These are phyloP conservation scores for Trachelus troglodyta DNA, from an alignment of 2,888 invertebrate species.

Conservation along the genomic window DNA sequence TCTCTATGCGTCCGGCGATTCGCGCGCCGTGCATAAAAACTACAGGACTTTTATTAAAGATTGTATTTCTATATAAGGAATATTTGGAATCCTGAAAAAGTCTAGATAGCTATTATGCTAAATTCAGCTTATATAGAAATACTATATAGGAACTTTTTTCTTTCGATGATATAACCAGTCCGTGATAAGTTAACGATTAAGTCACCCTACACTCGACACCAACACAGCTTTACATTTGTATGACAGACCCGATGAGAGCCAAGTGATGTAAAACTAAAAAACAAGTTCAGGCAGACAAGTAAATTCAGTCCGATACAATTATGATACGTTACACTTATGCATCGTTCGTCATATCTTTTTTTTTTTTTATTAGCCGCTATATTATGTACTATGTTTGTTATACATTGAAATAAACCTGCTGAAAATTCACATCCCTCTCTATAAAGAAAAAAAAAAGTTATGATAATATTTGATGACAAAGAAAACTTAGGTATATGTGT, in stretches of 20 bases:
- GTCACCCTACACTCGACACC: background rate
- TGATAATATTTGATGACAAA: constrained; percentile 43
- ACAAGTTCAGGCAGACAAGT: background rate
- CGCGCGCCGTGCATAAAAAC: constrained; percentile 39
- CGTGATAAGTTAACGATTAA: background rate
- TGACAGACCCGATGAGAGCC: constrained; percentile 14
- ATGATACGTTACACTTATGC: constrained; percentile 45
- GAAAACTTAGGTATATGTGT: constrained; percentile 59
- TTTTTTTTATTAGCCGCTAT: constrained; percentile 45
- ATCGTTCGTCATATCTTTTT: constrained; percentile 43
- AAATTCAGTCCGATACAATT: constrained; percentile 38
- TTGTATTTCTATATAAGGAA: constrained; percentile 45
- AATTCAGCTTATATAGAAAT: constrained; percentile 51
- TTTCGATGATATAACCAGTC: background rate
- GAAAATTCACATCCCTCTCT: constrained; percentile 36
- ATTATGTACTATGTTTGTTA: constrained; percentile 59
- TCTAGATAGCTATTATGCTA: constrained; percentile 42
- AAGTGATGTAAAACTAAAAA: constrained; percentile 3
- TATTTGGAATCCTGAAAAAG: constrained; percentile 40
- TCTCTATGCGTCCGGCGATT: constrained; percentile 32
- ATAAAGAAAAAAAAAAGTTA: constrained; percentile 41
- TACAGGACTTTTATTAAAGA: constrained; percentile 39
- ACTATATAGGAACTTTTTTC: constrained; percentile 15
- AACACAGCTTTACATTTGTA: constrained; percentile 5
- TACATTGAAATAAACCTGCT: constrained; percentile 47